Evolutionary conservation across 2,113 vertebrate species (phyloP), one percentile per base, ranked within the genome.

Genomic region (Dicrurus megarhynchus): DNA sequence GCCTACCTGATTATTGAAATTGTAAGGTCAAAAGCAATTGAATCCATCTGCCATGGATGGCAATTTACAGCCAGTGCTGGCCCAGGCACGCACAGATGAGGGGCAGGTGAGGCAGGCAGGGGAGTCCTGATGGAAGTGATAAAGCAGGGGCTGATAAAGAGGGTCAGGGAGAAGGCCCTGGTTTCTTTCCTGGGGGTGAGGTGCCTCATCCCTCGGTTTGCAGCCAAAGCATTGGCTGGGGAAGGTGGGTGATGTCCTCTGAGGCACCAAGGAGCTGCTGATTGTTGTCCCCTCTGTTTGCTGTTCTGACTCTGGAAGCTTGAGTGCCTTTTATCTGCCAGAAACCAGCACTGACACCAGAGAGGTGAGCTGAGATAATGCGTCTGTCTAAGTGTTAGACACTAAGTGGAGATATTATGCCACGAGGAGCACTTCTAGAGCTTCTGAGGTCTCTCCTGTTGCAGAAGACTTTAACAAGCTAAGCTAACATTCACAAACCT

Each of bases 151-250:
- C 4, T 35, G 46, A 49, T 42, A 23, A 87, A 35, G 9, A 35
- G 11, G 20, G 7, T 16, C 3, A 16, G 61, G 7, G 9, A 28
- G 10, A 3, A 0, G 2, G 4, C 0, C 0, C 0, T n/a, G 26
- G 0, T 2, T 2, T 3, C 0, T 16, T 8, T 16, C 0, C 0
- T 24, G 26, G 21, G 3, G 5, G 0, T n/a, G 8, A 63, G 16
- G 8, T 37, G 23, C 0, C 0, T 28, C 6, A 4, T 68, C 4
- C 9, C 1, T 74, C 39, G 11, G 22, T 4, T 85, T 20, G 18
- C 4, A 19, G 42, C 3, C 1, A 4, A 9, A 42, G 28, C 1
- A 3, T 6, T 4, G 32, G 0, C 14, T 47, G 33, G 33, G 11
- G 26, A 28, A 46, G 11, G 16, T 70, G 32, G 8, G 6, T 37